These are phyloP conservation scores for Zaprionus inermis DNA, from an alignment of 1,140 invertebrate genomes.

Conservation along the genomic window DNA sequence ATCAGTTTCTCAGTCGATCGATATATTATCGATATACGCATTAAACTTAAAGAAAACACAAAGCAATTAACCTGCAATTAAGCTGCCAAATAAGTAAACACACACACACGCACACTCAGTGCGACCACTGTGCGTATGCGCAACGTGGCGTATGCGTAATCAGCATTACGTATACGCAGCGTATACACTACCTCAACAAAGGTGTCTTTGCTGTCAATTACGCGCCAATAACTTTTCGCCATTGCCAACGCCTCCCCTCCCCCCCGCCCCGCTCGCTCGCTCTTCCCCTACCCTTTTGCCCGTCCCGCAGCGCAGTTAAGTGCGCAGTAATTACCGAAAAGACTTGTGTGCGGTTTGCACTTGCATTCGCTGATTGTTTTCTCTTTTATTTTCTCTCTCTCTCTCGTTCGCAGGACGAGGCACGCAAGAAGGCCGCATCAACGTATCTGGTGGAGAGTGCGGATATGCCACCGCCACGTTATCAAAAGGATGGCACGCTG, in stretches of 20 bases:
- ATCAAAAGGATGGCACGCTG: conserved; percentile 85
- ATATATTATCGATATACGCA: neutral
- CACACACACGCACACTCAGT: neutral
- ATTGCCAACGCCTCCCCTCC: conserved; percentile 24
- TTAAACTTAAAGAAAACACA: neutral
- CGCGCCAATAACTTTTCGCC: conserved; percentile 67
- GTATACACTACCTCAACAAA: neutral
- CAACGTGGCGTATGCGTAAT: conserved; percentile 63
- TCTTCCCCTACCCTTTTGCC: neutral
- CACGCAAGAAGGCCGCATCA: conserved; percentile 86
- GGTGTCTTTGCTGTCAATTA: conserved; percentile 76
- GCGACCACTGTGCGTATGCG: neutral
- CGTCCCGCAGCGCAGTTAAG: conserved; percentile 39
- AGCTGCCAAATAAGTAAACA: neutral
- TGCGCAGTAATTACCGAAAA: conserved; percentile 69
- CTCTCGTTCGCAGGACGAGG: conserved; percentile 85
- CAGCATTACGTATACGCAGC: conserved; percentile 52
- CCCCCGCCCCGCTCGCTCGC: neutral
- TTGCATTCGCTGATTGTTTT: conserved; percentile 41
- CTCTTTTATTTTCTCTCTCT: conserved; percentile 7
- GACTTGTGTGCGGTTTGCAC: conserved; percentile 27
- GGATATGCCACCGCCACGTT: conserved; percentile 83
- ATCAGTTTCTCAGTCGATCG: neutral
- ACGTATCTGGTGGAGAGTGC: conserved; percentile 86
- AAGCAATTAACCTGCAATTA: neutral